Conservation (phyloP, 1,140 invertebrate genomes). For the Drosophila repletoides region DNA sequence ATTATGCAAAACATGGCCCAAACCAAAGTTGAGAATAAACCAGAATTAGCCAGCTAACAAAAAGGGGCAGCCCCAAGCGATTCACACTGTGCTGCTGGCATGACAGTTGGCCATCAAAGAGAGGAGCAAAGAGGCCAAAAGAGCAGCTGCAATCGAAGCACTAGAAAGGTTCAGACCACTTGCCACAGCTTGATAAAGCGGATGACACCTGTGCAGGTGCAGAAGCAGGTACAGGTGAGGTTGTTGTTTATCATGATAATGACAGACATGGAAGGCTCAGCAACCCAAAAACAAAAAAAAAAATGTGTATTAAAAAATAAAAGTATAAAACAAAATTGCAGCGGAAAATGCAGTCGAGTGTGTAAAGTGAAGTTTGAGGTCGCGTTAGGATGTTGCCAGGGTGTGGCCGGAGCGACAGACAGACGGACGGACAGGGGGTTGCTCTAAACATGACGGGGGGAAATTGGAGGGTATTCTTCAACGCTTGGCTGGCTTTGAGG, state of each 20-base stretch:
- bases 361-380: slow-evolving; percentile 55
- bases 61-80: no score
- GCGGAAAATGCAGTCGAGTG: slow-evolving; percentile 66
- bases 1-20: neutral
- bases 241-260: slow-evolving; percentile 70
- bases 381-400: slow-evolving; percentile 47
- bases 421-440: neutral
- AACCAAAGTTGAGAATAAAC: neutral
- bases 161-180: slow-evolving; percentile 1
- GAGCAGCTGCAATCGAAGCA: slow-evolving; percentile 7
- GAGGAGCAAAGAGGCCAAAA: no score
- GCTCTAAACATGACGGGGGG: neutral
- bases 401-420: neutral
- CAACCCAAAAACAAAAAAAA: slow-evolving; percentile 29
- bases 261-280: slow-evolving; percentile 35
- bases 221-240: slow-evolving; percentile 2
- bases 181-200: slow-evolving; percentile 36
- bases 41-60: no score
- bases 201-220: slow-evolving; percentile 70
- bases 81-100: no score
- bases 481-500: slow-evolving; percentile 36
- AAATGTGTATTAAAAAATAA: slow-evolving; percentile 43
- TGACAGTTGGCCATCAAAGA: no score
- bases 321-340: slow-evolving; percentile 28
- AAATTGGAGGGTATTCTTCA: neutral